Base-by-base conservation (phyloP, 2,113 vertebrate genomes). In the Tetraodon nigroviridis region DNA sequence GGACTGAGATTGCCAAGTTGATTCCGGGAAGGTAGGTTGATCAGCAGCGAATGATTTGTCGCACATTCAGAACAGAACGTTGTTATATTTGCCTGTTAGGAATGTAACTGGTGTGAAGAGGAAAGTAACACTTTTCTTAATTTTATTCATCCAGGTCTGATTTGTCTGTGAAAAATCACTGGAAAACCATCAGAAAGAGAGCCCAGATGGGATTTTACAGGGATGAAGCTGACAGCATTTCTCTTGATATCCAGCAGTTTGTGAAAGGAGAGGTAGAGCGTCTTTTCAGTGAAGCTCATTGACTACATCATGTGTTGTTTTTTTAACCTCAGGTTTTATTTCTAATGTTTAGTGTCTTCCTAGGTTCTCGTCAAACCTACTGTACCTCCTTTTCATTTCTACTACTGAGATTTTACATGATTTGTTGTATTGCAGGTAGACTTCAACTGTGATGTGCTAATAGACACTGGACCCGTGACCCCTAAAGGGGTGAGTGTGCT, bases 101-200 rank as follows among this genome's bases (percentile, higher is more conserved):
- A 10, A 37, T 11, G 11, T 11, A 47, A 18, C 4, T 47, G 46
- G n/a, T n/a, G 16, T 37, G 6, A 10, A 37, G 32, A 37, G 7
- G 4, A 12, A 37, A 27, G n/a, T n/a, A 2, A 27, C 6, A 24
- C 6, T 13, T 55, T 6, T 44, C 12, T 0, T 14, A 47, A 21
- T 61, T 67, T 1, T 1, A 14, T 65, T 64, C 14, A 4, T 45
- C 20, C 66, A 99, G 97, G 81, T 95, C 95, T 0, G 94, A 97
- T 71, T 93, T 94, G 45, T 89, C 94, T 53, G 92, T 99, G 70
- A 99, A 95, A 82, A 99, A 95, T 83, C 97, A 92, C 82, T 99
- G 94, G 94, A 94, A 97, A 1, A 91, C 90, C 46, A 91, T 99
- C 75, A 95, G 90, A 77, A 86, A 93, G 19, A 94, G 93, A 45